A percentile compares a stretch with the other conserved stretches of the same genome.
Evolutionary conservation across 2,888 invertebrate species (phyloP).

Genomic region (Lapara coniferarum): DNA sequence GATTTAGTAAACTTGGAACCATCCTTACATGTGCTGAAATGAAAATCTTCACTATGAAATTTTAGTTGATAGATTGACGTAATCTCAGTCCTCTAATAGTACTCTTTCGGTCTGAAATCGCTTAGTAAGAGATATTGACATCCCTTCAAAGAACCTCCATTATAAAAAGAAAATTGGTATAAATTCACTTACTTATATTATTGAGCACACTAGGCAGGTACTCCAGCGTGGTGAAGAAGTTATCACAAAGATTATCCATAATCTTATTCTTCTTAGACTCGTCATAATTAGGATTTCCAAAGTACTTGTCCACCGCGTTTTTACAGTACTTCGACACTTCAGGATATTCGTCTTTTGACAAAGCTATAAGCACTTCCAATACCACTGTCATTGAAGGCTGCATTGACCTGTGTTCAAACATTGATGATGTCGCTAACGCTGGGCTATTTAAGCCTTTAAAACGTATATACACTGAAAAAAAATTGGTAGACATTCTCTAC

Average conservation of each 20-base stretch:
- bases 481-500: too few relatives aligned
- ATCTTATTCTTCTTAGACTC: slow-evolving; percentile 55
- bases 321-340: slow-evolving; percentile 78
- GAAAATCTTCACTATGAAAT: too few relatives aligned
- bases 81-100: too few relatives aligned
- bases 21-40: too few relatives aligned
- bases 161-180: neutral
- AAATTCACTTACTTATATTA: slow-evolving; percentile 78
- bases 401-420: slow-evolving; percentile 80
- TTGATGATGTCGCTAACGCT: neutral
- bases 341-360: slow-evolving; percentile 86
- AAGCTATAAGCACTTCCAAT: slow-evolving; percentile 86
- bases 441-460: too few relatives aligned
- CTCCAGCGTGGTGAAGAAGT: slow-evolving; percentile 83
- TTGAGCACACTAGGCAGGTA: slow-evolving; percentile 87
- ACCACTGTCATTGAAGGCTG: slow-evolving; percentile 83
- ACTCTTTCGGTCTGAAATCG: too few relatives aligned
- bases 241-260: slow-evolving; percentile 84
- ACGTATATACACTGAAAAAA: too few relatives aligned
- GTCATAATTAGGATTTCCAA: slow-evolving; percentile 51
- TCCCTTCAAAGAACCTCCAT: too few relatives aligned
- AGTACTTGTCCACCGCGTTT: slow-evolving; percentile 62
- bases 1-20: too few relatives aligned
- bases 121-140: too few relatives aligned
- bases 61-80: too few relatives aligned